These are phyloP conservation scores for Clamator glandarius DNA, from an alignment of 2,797 vertebrate species.

Conservation along the genomic window DNA sequence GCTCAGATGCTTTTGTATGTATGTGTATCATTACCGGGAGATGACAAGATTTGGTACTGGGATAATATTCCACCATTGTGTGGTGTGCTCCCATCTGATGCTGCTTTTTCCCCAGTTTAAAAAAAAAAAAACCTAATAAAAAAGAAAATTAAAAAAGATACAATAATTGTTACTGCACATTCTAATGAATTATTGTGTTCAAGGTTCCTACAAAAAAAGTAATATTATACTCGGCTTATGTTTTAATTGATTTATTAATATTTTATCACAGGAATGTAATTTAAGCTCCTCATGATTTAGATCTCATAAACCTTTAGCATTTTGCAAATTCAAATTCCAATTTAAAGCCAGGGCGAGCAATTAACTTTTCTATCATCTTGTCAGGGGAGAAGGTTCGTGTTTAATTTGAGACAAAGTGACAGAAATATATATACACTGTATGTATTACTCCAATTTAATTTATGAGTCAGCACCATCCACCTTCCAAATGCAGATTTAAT, in stretches of 20 bases:
- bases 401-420: constrained; percentile 90
- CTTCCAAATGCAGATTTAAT: constrained; percentile 83
- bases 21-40: constrained; percentile 17
- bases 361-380: constrained; percentile 91
- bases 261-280: constrained; percentile 91
- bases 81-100: constrained; percentile 76
- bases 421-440: constrained; percentile 88
- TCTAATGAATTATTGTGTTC: constrained; percentile 89
- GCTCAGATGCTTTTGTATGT: background rate
- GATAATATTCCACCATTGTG: constrained; percentile 72
- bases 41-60: constrained; percentile 65
- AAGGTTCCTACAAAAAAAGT: constrained; percentile 85
- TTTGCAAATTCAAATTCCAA: constrained; percentile 91
- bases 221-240: constrained; percentile 89
- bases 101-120: constrained; percentile 78
- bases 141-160: constrained; percentile 86
- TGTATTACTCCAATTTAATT: constrained; percentile 85
- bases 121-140: constrained; percentile 78
- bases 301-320: constrained; percentile 90
- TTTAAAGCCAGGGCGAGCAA: constrained; percentile 88
- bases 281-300: constrained; percentile 89
- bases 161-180: constrained; percentile 86
- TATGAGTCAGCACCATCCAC: constrained; percentile 85
- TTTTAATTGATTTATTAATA: constrained; percentile 92
- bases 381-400: constrained; percentile 88